Conservation (phyloP, 2,888 invertebrate genomes). For the Ptycholaimellus sp. region DNA sequence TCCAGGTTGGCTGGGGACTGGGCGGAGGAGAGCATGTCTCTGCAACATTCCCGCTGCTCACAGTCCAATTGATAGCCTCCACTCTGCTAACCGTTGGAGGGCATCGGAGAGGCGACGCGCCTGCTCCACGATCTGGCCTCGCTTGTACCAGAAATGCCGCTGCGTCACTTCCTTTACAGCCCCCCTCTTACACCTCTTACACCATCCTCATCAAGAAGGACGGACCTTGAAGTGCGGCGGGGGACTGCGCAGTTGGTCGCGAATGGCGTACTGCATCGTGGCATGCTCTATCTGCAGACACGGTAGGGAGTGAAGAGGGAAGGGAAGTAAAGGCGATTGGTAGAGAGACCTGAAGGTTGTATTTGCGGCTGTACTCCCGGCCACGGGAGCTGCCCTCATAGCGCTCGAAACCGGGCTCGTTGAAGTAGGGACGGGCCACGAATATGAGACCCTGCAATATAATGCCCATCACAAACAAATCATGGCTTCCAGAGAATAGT, state of each 20-base stretch:
- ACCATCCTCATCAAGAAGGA: neutral
- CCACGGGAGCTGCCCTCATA: constrained; percentile 20
- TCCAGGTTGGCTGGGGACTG: no score
- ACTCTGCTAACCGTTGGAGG: no score
- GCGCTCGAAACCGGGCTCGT: constrained; percentile 39
- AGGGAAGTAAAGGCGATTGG: neutral
- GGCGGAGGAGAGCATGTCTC: no score
- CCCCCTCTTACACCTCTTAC: neutral
- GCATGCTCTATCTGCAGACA: constrained; percentile 23
- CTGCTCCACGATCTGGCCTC: constrained; percentile 17
- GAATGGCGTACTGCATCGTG: constrained; percentile 22
- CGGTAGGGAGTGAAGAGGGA: neutral
- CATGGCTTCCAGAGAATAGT: neutral
- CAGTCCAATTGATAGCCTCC: no score
- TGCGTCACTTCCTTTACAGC: constrained; percentile 16
- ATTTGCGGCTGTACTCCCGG: constrained; percentile 16
- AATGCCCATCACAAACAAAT: no score
- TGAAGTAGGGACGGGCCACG: constrained; percentile 39
- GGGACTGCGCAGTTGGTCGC: constrained; percentile 17
- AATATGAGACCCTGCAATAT: constrained; percentile 39
- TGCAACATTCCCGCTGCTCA: no score
- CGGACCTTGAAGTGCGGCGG: constrained; percentile 16
- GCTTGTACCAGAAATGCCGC: constrained; percentile 22
- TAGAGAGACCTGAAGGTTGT: constrained; percentile 13
- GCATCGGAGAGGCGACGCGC: no score